Conservation (phyloP, 2,888 invertebrate species). For the Tipula vernalis region DNA sequence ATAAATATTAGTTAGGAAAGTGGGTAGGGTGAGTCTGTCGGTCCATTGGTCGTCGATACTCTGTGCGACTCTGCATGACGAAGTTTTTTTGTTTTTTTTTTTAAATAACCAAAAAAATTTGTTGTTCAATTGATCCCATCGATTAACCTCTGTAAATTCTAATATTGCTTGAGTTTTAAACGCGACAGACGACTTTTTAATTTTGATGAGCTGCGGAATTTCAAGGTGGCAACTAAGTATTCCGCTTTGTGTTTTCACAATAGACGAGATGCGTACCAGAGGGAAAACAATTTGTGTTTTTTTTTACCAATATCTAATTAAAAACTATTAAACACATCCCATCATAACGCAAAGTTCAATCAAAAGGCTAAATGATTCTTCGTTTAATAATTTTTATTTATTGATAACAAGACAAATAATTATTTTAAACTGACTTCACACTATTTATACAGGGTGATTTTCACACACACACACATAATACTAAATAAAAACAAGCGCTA, state of each 20-base stretch:
- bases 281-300: not conserved
- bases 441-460: not conserved
- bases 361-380: not conserved
- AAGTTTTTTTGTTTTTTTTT: not conserved
- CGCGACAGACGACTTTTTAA: not conserved
- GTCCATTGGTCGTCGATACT: not conserved
- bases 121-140: not conserved
- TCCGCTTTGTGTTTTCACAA: too few relatives aligned
- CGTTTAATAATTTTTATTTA: not conserved
- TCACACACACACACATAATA: too few relatives aligned
- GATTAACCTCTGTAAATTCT: not conserved
- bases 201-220: not conserved
- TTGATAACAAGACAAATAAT: not conserved
- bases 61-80: not conserved
- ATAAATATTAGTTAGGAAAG: not conserved
- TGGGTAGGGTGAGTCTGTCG: not conserved
- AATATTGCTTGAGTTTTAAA: not conserved
- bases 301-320: not conserved
- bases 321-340: not conserved
- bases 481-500: too few relatives aligned
- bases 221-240: not conserved
- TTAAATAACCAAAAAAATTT: not conserved
- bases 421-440: not conserved
- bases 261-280: not conserved
- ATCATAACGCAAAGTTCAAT: not conserved